A percentile compares a stretch with the other conserved stretches of the same genome.
Conservation (phyloP, 1,140 invertebrate species). For the Lucilia sericata region DNA sequence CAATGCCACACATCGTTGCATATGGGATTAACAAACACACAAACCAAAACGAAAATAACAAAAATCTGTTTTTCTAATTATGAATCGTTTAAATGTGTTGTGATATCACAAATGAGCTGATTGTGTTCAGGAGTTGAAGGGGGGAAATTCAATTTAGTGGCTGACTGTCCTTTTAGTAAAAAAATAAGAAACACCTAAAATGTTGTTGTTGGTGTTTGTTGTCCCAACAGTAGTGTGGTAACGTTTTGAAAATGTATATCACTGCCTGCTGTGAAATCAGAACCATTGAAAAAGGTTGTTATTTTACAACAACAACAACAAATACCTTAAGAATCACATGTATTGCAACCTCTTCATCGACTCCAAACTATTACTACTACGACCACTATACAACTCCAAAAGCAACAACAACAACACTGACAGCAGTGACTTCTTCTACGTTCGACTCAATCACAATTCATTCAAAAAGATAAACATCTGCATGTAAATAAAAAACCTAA, state of each 20-base stretch:
- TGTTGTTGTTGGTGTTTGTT: not conserved
- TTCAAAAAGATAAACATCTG: conserved; percentile 43
- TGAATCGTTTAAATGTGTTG: conserved; percentile 40
- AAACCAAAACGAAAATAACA: not conserved
- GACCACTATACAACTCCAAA: not conserved
- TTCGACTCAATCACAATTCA: conserved; percentile 39
- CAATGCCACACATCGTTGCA: conserved; percentile 11
- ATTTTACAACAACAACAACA: not conserved
- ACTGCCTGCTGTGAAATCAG: conserved; percentile 43
- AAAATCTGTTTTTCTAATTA: conserved; percentile 39
- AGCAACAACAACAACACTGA: no score
- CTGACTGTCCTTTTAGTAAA: not conserved
- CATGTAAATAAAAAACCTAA: conserved; percentile 36
- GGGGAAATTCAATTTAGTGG: not conserved
- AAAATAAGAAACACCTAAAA: not conserved
- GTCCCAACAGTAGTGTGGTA: conserved; percentile 31
- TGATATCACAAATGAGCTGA: conserved; percentile 33
- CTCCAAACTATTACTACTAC: not conserved
- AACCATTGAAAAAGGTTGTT: not conserved
- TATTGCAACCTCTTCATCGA: not conserved
- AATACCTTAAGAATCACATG: not conserved
- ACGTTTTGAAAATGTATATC: conserved; percentile 18
- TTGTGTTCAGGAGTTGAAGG: not conserved
- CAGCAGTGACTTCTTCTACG: not conserved
- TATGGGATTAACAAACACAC: not conserved